phyloP scores from a whole-genome alignment of 2,113 vertebrate species.

The Nipponia nippon region DNA sequence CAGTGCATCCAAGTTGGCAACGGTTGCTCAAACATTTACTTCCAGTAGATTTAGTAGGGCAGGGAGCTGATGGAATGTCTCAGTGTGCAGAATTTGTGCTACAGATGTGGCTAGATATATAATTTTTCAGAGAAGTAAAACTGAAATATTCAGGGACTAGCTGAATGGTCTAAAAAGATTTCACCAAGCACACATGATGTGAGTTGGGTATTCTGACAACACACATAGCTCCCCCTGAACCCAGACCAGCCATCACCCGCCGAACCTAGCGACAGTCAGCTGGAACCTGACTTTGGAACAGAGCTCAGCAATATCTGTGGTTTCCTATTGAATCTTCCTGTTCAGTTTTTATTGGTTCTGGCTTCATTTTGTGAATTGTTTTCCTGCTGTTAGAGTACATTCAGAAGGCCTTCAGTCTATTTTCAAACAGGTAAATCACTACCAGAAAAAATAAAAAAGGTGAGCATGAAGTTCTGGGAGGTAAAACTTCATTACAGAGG shows the following conservation, averaged over 20 bases:
- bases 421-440: background rate
- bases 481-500: background rate
- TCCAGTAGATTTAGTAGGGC: background rate
- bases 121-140: background rate
- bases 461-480: background rate
- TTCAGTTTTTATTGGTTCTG: background rate
- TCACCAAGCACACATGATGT: background rate
- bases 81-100: background rate
- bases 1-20: background rate
- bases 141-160: background rate
- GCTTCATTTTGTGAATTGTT: background rate
- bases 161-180: background rate
- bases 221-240: background rate
- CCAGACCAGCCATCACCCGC: background rate
- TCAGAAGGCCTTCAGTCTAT: background rate
- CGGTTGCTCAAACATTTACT: background rate
- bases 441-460: background rate
- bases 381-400: background rate
- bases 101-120: background rate
- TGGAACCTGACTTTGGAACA: background rate
- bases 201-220: background rate
- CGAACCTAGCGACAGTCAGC: background rate
- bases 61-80: background rate
- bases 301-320: background rate
- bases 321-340: background rate